Percentiles rank a stretch among this genome's conserved stretches.
Evolutionary conservation across 2,888 invertebrate species (phyloP).

Genomic region (Hemistola chrysoprasaria): DNA sequence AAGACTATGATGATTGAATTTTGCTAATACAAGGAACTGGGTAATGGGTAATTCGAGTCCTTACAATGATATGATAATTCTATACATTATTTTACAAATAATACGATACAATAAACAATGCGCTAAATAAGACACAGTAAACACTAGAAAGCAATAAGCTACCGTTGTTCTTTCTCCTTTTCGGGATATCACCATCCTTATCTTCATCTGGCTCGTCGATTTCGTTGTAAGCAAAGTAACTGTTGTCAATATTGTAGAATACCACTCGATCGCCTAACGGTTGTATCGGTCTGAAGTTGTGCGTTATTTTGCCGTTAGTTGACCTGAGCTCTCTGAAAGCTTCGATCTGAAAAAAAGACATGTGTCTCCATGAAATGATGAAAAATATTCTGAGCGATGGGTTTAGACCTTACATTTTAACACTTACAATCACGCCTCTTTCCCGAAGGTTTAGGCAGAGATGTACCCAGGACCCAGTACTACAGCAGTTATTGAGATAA

Average conservation of each 20-base stretch:
- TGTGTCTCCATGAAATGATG: background rate
- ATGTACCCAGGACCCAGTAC: too few relatives aligned
- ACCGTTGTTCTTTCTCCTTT: conserved; percentile 44
- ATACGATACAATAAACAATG: conserved; percentile 1
- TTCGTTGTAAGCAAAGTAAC: conserved; percentile 69
- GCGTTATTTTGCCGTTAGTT: conserved; percentile 85
- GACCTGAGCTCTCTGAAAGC: conserved; percentile 86
- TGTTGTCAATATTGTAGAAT: conserved; percentile 80
- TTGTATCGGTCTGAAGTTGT: conserved; percentile 92
- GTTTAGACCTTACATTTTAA: too few relatives aligned
- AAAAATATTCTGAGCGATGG: too few relatives aligned
- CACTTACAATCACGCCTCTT: too few relatives aligned
- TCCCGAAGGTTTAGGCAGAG: too few relatives aligned
- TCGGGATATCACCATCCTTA: conserved; percentile 35
- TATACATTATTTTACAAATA: conserved; percentile 11
- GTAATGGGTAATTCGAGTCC: too few relatives aligned
- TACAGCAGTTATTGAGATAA: too few relatives aligned
- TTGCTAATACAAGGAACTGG: too few relatives aligned
- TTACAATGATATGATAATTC: too few relatives aligned
- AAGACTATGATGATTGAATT: too few relatives aligned
- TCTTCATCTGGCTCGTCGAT: conserved; percentile 57
- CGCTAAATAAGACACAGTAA: conserved; percentile 4
- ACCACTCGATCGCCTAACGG: conserved; percentile 87
- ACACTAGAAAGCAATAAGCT: conserved; percentile 7
- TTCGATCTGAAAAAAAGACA: conserved; percentile 82